These are phyloP conservation scores for Garrulus glandarius DNA, from an alignment of 2,797 vertebrate genomes.

Conservation along the genomic window DNA sequence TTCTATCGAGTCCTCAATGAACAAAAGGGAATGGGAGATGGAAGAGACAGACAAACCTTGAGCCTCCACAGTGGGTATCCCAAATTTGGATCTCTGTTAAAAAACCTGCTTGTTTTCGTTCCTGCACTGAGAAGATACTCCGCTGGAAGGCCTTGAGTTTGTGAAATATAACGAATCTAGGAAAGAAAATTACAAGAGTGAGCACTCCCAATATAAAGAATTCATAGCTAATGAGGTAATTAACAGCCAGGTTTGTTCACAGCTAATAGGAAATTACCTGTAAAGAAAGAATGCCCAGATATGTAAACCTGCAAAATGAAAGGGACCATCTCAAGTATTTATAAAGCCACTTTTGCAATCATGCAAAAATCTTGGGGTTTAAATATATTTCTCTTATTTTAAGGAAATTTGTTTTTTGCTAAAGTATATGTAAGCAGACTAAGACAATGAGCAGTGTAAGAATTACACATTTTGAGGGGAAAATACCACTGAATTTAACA, in stretches of 20 bases:
- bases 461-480: background rate
- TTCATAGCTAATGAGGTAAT: background rate
- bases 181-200: background rate
- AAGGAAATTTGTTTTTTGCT: background rate
- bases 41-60: conserved; percentile 79
- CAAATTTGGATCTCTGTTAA: conserved; percentile 93
- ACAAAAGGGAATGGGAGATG: background rate
- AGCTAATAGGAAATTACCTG: background rate
- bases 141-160: conserved; percentile 96
- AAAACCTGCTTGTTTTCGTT: conserved; percentile 97
- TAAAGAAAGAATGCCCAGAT: background rate
- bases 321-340: background rate
- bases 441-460: background rate
- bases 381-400: background rate
- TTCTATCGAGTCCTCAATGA: background rate
- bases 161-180: conserved; percentile 97
- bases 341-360: background rate
- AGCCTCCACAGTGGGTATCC: conserved; percentile 97
- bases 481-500: background rate
- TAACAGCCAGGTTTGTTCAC: background rate
- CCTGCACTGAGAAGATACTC: conserved; percentile 97
- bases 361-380: background rate
- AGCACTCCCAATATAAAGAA: background rate
- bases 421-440: background rate
- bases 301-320: background rate